These are phyloP conservation scores for Drosophila ogumai DNA, from an alignment of 1,140 invertebrate species.

Conservation along the genomic window DNA sequence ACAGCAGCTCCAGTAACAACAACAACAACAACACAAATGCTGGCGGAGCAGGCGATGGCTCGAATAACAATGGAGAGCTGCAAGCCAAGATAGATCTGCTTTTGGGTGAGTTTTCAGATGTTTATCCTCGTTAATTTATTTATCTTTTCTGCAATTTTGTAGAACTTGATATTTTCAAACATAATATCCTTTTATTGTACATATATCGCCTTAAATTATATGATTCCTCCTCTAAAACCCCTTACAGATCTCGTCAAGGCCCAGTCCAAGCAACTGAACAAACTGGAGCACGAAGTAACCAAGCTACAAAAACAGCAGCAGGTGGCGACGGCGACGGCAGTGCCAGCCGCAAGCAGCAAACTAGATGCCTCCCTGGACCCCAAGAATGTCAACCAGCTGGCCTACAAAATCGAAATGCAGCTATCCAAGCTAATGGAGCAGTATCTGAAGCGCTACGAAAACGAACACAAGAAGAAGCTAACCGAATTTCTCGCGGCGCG, in stretches of 20 bases:
- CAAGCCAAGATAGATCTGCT: conserved; percentile 74
- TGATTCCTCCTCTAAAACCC: not conserved
- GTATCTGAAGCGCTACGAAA: conserved; percentile 84
- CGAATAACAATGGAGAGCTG: conserved; percentile 39
- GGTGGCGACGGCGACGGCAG: not conserved
- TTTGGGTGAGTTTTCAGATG: conserved; percentile 48
- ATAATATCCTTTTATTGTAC: not conserved
- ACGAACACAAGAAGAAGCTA: conserved; percentile 83
- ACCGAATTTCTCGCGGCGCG: conserved; percentile 66
- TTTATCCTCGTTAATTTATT: not conserved
- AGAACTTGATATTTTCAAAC: not conserved
- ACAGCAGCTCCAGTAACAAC: conserved; percentile 50
- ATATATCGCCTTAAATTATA: no score
- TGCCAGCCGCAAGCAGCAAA: conserved; percentile 25
- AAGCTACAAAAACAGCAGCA: conserved; percentile 60
- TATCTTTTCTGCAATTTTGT: no score
- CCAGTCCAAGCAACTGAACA: conserved; percentile 73
- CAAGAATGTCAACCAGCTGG: conserved; percentile 72
- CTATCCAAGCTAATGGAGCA: conserved; percentile 81
- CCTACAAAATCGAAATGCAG: conserved; percentile 82
- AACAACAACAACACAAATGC: conserved; percentile 42
- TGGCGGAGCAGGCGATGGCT: conserved; percentile 13
- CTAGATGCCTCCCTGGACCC: conserved; percentile 38
- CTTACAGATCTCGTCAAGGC: conserved; percentile 62
- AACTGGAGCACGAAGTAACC: conserved; percentile 66